Percentiles rank a stretch among this genome's conserved stretches.
These are phyloP conservation scores for Eupithecia exiguata DNA, from an alignment of 2,888 invertebrate genomes.

Conservation along the genomic window DNA sequence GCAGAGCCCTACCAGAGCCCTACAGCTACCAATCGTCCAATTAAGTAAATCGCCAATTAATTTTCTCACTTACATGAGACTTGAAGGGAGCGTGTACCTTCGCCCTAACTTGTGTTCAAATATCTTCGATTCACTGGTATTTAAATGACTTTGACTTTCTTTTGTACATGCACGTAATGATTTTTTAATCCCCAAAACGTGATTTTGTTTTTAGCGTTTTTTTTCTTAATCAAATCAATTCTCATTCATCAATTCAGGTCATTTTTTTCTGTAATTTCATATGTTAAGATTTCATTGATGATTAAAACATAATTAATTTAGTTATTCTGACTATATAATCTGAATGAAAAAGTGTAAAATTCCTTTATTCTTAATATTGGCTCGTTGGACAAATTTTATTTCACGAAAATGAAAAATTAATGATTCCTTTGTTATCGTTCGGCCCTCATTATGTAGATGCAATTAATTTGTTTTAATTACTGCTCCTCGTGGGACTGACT, in stretches of 20 bases:
- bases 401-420: constrained; percentile 28
- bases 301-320: neutral
- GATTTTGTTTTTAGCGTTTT: too few relatives aligned
- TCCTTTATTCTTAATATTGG: neutral
- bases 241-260: too few relatives aligned
- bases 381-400: neutral
- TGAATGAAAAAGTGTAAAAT: neutral
- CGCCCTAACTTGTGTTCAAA: neutral
- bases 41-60: constrained; percentile 7
- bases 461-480: constrained; percentile 36
- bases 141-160: neutral
- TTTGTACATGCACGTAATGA: neutral
- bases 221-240: too few relatives aligned
- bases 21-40: constrained; percentile 6
- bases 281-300: too few relatives aligned
- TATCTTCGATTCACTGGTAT: too few relatives aligned
- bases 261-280: too few relatives aligned
- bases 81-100: constrained; percentile 2
- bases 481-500: constrained; percentile 20
- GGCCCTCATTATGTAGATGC: constrained; percentile 17
- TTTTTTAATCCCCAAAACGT: too few relatives aligned
- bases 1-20: neutral
- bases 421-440: constrained; percentile 25
- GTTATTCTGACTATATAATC: neutral
- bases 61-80: neutral